phyloP scores from a whole-genome alignment of 2,797 vertebrate genomes.

The Hephaestus fuliginosus region DNA sequence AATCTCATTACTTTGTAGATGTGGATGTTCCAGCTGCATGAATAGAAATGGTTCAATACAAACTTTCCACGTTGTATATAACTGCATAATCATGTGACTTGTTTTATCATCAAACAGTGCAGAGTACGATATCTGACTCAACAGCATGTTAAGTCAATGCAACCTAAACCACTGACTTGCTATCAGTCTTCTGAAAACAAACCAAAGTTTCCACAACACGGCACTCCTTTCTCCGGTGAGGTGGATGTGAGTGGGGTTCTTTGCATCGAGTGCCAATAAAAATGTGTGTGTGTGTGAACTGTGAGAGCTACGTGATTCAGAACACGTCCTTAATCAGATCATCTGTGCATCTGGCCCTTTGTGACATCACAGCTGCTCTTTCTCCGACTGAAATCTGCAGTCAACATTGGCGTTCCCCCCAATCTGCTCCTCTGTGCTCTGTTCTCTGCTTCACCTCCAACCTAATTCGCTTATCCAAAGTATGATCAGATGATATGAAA shows the following conservation, averaged over 20 bases:
- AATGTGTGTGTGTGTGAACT: slow-evolving; percentile 47
- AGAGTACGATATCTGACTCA: background rate
- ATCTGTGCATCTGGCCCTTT: slow-evolving; percentile 69
- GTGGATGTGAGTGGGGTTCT: slow-evolving; percentile 16
- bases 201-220: slow-evolving; percentile 42
- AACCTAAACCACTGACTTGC: background rate
- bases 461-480: background rate
- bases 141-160: background rate
- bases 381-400: slow-evolving; percentile 43
- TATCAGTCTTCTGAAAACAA: slow-evolving; percentile 13
- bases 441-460: slow-evolving; percentile 8
- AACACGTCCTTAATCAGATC: slow-evolving; percentile 74
- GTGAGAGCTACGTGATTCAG: slow-evolving; percentile 66
- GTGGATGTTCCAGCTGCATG: background rate
- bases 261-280: slow-evolving; percentile 34
- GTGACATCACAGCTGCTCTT: slow-evolving; percentile 66
- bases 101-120: slow-evolving; percentile 6
- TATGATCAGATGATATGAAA: background rate
- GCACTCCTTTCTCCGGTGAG: background rate
- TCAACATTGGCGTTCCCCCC: slow-evolving; percentile 12
- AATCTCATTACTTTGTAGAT: background rate
- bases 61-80: slow-evolving; percentile 5
- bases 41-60: background rate
- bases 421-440: slow-evolving; percentile 23
- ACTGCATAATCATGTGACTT: background rate